Evolutionary conservation across 2,888 invertebrate species (phyloP), one percentile per base, ranked within the genome.

Genomic region (Trilocha varians): DNA sequence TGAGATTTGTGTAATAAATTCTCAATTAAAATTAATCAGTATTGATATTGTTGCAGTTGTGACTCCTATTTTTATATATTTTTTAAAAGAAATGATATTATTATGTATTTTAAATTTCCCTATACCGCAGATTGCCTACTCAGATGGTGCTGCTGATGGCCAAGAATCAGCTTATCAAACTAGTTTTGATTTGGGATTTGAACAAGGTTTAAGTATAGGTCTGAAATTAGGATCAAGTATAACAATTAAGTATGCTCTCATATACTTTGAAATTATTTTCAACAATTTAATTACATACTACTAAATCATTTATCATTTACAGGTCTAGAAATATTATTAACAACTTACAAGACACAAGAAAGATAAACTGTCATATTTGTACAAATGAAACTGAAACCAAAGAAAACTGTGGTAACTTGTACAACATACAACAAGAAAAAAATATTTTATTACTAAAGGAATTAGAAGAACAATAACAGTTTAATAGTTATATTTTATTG

Each of bases 111-210:
- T 14, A 5, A 16, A 9, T 16, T 32, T 38, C 13, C 15, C 9
- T 17, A 47, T 47, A 5, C 9, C 15, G 5, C 51, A 92, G 93
- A 73, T 78, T 51, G 92, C 91, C 34, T 92, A 87, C 57, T 87
- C 88, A 57, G 91, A 93, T 68, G 93, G 93, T 15, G 83, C 90
- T 44, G 74, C 86, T 25, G 89, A 88, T 62, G 93, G 93, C 1
- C 84, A 89, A 48, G 83, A 88, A 13, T 71, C 87, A 40, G 85
- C 87, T 38, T 91, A 90, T 54, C 93, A 94, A 74, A 62, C 80
- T 14, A 88, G 90, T 62, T 94, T 94, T 65, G 90, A 93, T 57
- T 61, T 63, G 43, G 93, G 93, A 1, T 94, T 90, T 63, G 70
- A 73, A 44, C 88, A 90, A 59, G 93, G 92, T 1, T 87, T 92